phyloP scores from a whole-genome alignment of 2,113 vertebrate species.

The Sarotherodon lohbergeri region DNA sequence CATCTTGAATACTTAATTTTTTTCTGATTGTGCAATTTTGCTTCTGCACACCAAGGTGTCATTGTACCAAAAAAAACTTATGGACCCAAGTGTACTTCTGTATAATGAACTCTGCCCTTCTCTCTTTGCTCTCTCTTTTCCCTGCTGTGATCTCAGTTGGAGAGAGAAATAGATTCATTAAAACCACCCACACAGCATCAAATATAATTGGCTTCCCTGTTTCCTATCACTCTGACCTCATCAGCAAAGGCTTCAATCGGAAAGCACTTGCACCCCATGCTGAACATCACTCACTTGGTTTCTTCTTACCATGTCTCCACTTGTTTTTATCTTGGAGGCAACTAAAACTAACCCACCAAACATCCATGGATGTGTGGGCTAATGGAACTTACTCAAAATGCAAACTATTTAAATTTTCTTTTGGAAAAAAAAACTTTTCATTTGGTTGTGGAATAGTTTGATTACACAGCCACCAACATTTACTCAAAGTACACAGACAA shows the following conservation, averaged over 20 bases:
- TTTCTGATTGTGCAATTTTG: neutral
- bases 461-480: neutral
- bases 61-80: fast-evolving
- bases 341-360: neutral
- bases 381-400: neutral
- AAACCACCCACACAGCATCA: neutral
- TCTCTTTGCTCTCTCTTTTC: neutral
- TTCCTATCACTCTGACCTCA: neutral
- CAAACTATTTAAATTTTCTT: neutral
- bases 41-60: neutral
- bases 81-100: neutral
- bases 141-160: neutral
- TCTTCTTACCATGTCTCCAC: neutral
- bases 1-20: neutral
- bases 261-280: neutral
- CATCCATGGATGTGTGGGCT: fast-evolving
- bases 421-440: neutral
- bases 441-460: neutral
- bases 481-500: neutral
- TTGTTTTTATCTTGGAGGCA: neutral
- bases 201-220: constrained; percentile 6
- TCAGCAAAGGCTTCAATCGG: neutral
- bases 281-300: neutral
- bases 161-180: neutral
- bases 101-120: neutral